phyloP scores from a whole-genome alignment of 2,113 vertebrate genomes.

The Trematocara variabile region DNA sequence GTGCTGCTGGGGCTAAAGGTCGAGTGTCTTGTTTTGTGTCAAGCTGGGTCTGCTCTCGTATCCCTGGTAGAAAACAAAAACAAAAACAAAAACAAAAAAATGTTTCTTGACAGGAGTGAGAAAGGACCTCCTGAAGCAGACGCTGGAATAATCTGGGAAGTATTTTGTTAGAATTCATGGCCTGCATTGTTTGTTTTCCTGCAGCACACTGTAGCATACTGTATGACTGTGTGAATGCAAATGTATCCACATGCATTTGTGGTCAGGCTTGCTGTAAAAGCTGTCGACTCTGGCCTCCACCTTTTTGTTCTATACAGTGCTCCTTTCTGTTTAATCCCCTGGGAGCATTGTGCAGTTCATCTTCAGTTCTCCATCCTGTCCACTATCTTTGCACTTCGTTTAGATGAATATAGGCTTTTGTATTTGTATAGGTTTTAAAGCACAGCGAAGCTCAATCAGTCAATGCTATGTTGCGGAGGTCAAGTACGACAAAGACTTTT shows the following conservation, averaged over 20 bases:
- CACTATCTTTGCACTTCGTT: neutral
- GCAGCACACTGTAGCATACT: neutral
- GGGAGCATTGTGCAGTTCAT: neutral
- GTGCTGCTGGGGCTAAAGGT: conserved; percentile 24
- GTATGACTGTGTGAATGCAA: neutral
- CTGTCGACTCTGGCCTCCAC: neutral
- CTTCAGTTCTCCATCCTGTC: neutral
- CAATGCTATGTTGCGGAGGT: neutral
- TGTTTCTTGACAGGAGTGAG: neutral
- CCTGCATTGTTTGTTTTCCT: neutral
- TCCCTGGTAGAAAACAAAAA: neutral
- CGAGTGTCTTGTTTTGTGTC: conserved; percentile 30
- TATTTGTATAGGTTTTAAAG: neutral
- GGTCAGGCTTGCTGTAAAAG: neutral
- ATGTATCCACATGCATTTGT: neutral
- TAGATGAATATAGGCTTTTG: neutral
- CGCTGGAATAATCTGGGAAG: neutral
- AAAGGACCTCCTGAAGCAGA: neutral
- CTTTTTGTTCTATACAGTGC: neutral
- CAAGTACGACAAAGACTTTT: neutral
- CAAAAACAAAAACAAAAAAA: neutral
- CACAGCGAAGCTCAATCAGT: neutral
- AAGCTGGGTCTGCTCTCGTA: neutral
- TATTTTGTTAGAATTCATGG: neutral
- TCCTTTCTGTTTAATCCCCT: neutral